phyloP scores from a whole-genome alignment of 2,888 invertebrate species.

The Mythimna albipuncta region DNA sequence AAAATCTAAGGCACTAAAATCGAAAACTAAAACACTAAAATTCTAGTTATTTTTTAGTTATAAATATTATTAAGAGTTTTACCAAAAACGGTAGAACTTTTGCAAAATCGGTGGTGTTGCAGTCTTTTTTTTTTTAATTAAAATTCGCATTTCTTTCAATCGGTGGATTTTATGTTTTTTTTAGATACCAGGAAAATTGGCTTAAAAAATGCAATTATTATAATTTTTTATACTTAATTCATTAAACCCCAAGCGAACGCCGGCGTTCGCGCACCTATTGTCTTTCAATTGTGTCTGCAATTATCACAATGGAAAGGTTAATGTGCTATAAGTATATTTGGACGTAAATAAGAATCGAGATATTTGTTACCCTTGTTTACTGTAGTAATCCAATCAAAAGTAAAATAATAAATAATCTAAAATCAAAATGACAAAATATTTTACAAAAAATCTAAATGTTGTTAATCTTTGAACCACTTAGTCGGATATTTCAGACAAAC shows the following conservation, averaged over 20 bases:
- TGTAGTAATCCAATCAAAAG: background rate
- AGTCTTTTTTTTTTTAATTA: constrained; percentile 48
- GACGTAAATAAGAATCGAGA: background rate
- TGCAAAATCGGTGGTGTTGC: constrained; percentile 58
- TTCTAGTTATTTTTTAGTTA: constrained; percentile 31
- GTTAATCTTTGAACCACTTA: too few relatives aligned
- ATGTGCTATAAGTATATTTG: background rate
- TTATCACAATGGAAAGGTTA: too few relatives aligned
- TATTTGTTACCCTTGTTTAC: background rate
- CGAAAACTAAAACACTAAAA: constrained; percentile 24
- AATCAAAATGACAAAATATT: background rate
- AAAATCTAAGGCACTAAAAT: constrained; percentile 62
- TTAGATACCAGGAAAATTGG: background rate
- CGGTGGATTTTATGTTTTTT: constrained; percentile 2
- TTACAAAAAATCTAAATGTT: too few relatives aligned
- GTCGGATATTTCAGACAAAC: too few relatives aligned
- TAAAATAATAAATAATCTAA: background rate
- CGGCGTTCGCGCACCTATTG: too few relatives aligned
- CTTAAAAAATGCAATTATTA: too few relatives aligned
- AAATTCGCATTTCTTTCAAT: constrained; percentile 40
- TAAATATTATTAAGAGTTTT: constrained; percentile 33
- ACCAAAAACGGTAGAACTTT: constrained; percentile 56
- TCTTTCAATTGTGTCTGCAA: too few relatives aligned
- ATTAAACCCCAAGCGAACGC: too few relatives aligned
- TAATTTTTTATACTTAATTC: too few relatives aligned